Evolutionary conservation across 1,140 invertebrate genomes (phyloP).

Genomic region (Reticulitermes speratus): DNA sequence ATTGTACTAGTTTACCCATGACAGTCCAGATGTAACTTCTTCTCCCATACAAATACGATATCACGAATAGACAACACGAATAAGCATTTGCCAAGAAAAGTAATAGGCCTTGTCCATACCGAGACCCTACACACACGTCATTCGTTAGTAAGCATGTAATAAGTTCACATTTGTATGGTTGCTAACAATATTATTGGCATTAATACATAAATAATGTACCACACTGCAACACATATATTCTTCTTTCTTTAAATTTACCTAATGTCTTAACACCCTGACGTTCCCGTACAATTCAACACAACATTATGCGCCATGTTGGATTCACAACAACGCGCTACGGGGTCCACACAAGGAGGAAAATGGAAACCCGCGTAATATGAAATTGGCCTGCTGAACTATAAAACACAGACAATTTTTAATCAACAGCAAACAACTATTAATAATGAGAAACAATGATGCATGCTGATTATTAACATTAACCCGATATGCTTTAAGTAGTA

Average conservation of each 20-base stretch:
- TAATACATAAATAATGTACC: background rate
- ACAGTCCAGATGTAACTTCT: background rate
- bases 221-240: conserved; percentile 14
- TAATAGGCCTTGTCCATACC: conserved; percentile 5
- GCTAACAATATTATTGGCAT: background rate
- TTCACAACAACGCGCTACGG: conserved; percentile 37
- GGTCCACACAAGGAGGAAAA: conserved; percentile 30
- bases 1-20: conserved; percentile 5
- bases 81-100: background rate
- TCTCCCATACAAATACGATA: background rate
- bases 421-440: background rate
- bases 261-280: conserved; percentile 32
- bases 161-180: background rate
- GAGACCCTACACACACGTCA: background rate
- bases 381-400: conserved; percentile 17
- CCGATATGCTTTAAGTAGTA: background rate
- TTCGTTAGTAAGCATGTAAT: background rate
- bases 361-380: conserved; percentile 35
- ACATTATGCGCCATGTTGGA: conserved; percentile 35
- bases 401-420: background rate
- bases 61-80: background rate
- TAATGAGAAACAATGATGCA: background rate
- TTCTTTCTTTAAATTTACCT: conserved; percentile 28
- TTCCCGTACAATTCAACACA: conserved; percentile 28
- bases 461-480: background rate